Conservation (phyloP, 2,888 invertebrate species). For the Diarsia dahlii region DNA sequence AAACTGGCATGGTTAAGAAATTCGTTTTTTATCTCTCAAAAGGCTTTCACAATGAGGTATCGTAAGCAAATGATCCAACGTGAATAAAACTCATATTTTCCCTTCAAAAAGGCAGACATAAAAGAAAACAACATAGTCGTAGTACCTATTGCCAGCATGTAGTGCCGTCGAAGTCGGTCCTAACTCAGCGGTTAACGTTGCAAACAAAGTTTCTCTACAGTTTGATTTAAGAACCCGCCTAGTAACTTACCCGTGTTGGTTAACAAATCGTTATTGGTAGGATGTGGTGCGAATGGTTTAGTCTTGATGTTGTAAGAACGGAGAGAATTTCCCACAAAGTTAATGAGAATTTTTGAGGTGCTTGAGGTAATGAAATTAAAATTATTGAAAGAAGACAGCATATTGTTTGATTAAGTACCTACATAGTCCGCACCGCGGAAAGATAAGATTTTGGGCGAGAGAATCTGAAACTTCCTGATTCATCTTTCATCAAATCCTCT, state of each 20-base stretch:
- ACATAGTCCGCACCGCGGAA: not conserved
- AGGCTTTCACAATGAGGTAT: too few relatives aligned
- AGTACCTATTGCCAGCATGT: conserved; percentile 45
- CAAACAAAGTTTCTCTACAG: conserved; percentile 72
- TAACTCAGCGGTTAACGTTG: conserved; percentile 64
- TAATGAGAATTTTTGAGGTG: not conserved
- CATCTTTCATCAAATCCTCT: not conserved
- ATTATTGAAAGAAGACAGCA: too few relatives aligned
- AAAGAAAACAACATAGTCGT: conserved; percentile 33
- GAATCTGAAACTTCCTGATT: not conserved
- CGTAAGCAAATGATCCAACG: not conserved
- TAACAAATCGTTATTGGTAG: conserved; percentile 65
- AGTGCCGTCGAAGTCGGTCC: conserved; percentile 43
- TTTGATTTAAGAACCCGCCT: conserved; percentile 75
- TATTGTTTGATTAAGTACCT: too few relatives aligned
- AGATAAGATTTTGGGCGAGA: not conserved
- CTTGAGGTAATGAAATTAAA: too few relatives aligned
- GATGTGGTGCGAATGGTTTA: conserved; percentile 26
- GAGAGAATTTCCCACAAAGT: not conserved
- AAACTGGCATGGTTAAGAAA: not conserved
- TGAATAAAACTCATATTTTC: conserved; percentile 7
- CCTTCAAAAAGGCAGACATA: conserved; percentile 28
- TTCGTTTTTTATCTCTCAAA: not conserved
- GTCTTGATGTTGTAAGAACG: not conserved
- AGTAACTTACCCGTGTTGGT: conserved; percentile 61